phyloP scores from a whole-genome alignment of 2,797 vertebrate species.

The Falco columbarius region DNA sequence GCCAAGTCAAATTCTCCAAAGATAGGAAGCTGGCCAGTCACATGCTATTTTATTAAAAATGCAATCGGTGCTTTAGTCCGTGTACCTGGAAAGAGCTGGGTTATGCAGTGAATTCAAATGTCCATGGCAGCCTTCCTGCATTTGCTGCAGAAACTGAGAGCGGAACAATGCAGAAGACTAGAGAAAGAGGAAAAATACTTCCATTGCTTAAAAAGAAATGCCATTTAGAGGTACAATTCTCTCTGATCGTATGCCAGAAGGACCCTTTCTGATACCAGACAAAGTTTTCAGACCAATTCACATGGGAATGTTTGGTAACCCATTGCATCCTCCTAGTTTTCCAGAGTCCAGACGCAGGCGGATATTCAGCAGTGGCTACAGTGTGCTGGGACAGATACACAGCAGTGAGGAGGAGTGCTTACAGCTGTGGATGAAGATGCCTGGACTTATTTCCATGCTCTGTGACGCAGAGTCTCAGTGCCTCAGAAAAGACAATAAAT shows the following conservation, averaged over 20 bases:
- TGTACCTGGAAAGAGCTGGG: background rate
- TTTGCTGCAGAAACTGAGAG: background rate
- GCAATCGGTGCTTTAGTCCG: background rate
- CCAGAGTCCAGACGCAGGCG: fast-evolving
- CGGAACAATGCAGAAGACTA: background rate
- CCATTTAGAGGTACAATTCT: background rate
- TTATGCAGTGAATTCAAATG: background rate
- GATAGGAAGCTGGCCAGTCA: background rate
- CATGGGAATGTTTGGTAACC: background rate
- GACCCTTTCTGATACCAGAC: background rate
- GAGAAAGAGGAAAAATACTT: background rate
- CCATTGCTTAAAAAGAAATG: background rate
- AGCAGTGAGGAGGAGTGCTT: background rate
- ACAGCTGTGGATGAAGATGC: background rate
- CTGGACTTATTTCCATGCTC: background rate
- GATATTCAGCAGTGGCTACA: background rate
- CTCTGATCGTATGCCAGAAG: background rate
- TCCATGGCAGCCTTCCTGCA: background rate
- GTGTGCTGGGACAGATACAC: background rate
- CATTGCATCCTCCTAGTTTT: background rate
- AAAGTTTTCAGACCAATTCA: background rate
- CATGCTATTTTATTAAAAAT: background rate
- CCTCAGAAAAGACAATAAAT: background rate
- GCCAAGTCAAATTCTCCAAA: background rate
- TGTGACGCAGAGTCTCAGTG: background rate